Base-by-base conservation (phyloP, 2,888 invertebrate genomes). In the Ctena decussata region DNA sequence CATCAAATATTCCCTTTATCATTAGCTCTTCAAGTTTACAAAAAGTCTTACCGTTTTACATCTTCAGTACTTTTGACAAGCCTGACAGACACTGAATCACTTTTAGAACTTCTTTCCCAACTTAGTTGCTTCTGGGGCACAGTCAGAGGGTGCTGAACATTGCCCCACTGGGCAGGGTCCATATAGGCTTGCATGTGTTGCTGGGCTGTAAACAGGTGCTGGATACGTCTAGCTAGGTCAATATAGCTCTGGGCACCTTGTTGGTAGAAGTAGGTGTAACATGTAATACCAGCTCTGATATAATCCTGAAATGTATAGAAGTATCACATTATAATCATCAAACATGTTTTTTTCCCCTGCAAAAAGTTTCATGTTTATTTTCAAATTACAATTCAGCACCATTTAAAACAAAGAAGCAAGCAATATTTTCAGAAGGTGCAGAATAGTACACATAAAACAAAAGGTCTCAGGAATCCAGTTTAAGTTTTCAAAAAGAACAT, bases 251-350 rank as follows among this genome's bases (percentile, higher is more conserved):
- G 90, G n/a, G 95, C 95, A 5, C 94, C 94, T 24, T 91, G 87
- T 81, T 93, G 93, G 89, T 95, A 95, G 92, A 96, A 96, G 79
- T 94, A 92, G 30, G 91, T 94, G 77, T 96, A 94, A 85, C 96
- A 96, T 12, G 95, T 96, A 94, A 96, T 96, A 35, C 96, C 95
- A 39, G 96, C 96, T 78, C 96, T 91, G 18, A 96, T 92, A 90
- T 93, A 95, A 92, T 96, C 96, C 95, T 95, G 90, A 39, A 90
- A 83, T 46, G 53, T 49, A 6, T 11, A 41, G 6, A 15, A 11
- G 6, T 41, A 15, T 15, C 41, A 41, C 41, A 41, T 41, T 41
- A 41, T 41, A 15, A 41, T 41, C 15, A 6, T 41, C 41, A 41
- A 6, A 41, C 6, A 41, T 15, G 8, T 41, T 15, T 41, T 41